Evolutionary conservation across 2,113 vertebrate genomes (phyloP), one percentile per base, ranked within the genome.

Genomic region (Cyrtonyx montezumae): DNA sequence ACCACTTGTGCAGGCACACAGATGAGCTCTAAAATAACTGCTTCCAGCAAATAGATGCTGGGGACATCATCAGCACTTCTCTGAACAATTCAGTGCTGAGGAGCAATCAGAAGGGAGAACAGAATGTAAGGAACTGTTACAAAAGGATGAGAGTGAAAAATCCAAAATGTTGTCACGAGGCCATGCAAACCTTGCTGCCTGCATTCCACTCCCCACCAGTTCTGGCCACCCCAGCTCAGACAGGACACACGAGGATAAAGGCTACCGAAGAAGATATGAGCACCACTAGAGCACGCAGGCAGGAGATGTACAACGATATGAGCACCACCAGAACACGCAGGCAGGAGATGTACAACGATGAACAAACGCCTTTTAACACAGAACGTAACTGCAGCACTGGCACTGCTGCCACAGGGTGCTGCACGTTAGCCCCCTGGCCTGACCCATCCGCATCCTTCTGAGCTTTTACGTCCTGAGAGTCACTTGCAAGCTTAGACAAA

Each of bases 201-300:
- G 25, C 5, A 3, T 55, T 59, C 59, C 3, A 6, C 3, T 59
- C 9, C 19, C 16, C 73, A 61, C 13, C 3, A 18, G 8, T 46
- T 59, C 62, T 68, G 53, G 43, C 23, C 48, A 67, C 8, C 30
- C 34, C 58, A 59, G 46, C 0, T 2, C 23, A 67, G 25, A 55
- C 36, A 66, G 36, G 8, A 28, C 0, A 0, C 0, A 2, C 1
- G 16, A 85, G 40, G 48, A 46, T 42, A 82, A 55, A 34, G 69
- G 28, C 51, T 34, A 23, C 48, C 25, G 22, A n/a, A 69, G 66
- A 46, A 53, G 20, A 62, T 46, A 28, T 0, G 2, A 69, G 28
- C 1, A 2, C 36, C 65, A 66, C 25, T 21, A 56, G 43, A 51
- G 43, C 1, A 6, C 53, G 7, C 36, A 59, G 66, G 55, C 20